Base-by-base conservation (phyloP, 2,797 vertebrate species). In the Brachymystax lenok region DNA sequence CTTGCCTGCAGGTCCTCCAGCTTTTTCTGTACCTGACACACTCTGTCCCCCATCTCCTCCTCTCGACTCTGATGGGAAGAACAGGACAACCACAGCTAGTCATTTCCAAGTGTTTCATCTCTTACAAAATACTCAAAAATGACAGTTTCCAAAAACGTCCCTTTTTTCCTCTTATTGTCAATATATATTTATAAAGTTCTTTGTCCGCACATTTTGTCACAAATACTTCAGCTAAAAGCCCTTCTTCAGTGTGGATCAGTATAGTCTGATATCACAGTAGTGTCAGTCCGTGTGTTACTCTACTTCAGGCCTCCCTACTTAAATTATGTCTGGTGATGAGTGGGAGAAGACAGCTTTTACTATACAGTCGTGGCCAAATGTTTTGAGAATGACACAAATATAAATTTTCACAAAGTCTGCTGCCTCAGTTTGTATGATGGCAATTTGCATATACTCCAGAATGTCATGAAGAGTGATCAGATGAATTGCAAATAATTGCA, bases 11-110 rank as follows among this genome's bases (percentile, higher is more conserved):
- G 80, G 21, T 96, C 93, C 81, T 96, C 94, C 61, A 98, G 90
- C 64, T 97, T 95, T 71, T 94, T 93, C 88, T 99, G 96, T 64
- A 99, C 90, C 80, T 97, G 95, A 74, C 92, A 92, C 81, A 99
- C 97, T 90, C 96, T 93, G 70, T 88, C 91, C 28, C 97, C 95
- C 98, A 99, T 99, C 94, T 99, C 98, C 77, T 97, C 96, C 86
- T 99, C 98, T 84, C 97, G 96, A 89, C 87, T 94, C 98, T 99
- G 89, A 56, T 14, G 68, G 67, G 54, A 74, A 78, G 54, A 72
- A 7, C 7, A 61, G 59, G 21, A 61, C 16, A 83, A 12, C 7
- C 77, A 81, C 0, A 30, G 46, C 76, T 70, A 88, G 77, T 87
- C 79, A 84, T 82, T 89, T 90, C 82, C 87, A 84, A 46, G 40